Base-by-base conservation (phyloP, 2,797 vertebrate species). In the Oreochromis grahami region DNA sequence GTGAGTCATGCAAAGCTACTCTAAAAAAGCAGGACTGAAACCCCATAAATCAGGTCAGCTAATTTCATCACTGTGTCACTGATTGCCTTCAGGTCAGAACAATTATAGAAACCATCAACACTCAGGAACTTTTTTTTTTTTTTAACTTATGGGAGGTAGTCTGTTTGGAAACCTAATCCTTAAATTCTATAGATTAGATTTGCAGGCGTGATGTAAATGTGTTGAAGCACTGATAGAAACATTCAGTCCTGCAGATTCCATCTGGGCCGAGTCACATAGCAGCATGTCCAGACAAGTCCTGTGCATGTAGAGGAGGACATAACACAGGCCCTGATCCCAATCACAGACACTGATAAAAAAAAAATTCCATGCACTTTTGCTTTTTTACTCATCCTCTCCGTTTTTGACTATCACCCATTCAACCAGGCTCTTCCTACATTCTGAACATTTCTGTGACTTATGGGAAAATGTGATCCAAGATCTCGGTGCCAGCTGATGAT, bases 261-360 rank as follows among this genome's bases (percentile, higher is more conserved):
- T 89, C 92, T 83, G 86, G 89, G 85, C 82, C 87, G 21, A 93
- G 93, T 93, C 90, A 93, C 79, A 84, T 5, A 84, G 81, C 87
- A 36, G 78, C 95, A 43, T 89, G 95, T 91, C 91, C 89, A 88
- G 94, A 92, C 95, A 82, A 56, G 94, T 92, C 81, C 79, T 82
- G 52, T 68, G 63, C 88, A 55, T 21, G 52, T 58, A 85, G 78
- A 84, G 76, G 83, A 91, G 82, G 87, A 92, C 89, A 90, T 77
- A 90, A 90, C 90, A 90, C 89, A 84, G 82, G 51, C 77, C 80
- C 91, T 76, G 90, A 92, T 94, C 83, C 83, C 91, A 88, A 88
- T 94, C 92, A 80, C 86, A 87, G 81, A 81, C 72, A 7, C 82
- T 56, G 78, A 91, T 83, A 52, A 52, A 48, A 29, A 29, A 29